Conservation (phyloP, 2,797 vertebrate genomes). For the Phrynocephalus forsythii region DNA sequence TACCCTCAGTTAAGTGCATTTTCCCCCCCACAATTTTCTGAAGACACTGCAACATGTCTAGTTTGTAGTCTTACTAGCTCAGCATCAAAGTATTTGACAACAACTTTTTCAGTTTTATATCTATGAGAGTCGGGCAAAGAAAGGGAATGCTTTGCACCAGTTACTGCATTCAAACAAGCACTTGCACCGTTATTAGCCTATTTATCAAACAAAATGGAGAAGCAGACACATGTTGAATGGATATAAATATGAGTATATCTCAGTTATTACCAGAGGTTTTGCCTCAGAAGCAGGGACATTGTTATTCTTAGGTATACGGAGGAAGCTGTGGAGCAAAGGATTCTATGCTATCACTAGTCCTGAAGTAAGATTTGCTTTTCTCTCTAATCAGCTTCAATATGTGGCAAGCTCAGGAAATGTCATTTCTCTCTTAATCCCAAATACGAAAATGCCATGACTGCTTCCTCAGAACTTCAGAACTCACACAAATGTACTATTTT, state of each 20-base stretch:
- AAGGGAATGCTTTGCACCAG: not conserved
- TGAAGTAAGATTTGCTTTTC: not conserved
- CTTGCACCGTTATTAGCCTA: not conserved
- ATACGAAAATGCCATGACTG: not conserved
- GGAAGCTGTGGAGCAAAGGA: not conserved
- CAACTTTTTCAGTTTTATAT: not conserved
- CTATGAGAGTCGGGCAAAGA: not conserved
- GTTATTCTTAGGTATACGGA: no score
- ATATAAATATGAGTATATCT: conserved; percentile 6
- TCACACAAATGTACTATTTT: conserved; percentile 31
- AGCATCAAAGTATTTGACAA: not conserved
- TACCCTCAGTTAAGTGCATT: not conserved
- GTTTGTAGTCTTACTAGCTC: not conserved
- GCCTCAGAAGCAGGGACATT: not conserved
- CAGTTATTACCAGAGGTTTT: not conserved
- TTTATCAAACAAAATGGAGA: not conserved
- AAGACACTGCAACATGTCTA: not conserved
- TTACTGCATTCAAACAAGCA: conserved; percentile 1
- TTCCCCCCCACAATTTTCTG: not conserved
- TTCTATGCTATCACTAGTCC: not conserved
- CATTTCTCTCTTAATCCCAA: not conserved
- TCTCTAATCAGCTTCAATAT: not conserved
- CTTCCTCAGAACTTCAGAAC: not conserved
- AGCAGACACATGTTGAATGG: not conserved
- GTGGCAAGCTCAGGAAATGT: not conserved